phyloP scores from a whole-genome alignment of 2,888 invertebrate genomes.

The Polyploca ridens region DNA sequence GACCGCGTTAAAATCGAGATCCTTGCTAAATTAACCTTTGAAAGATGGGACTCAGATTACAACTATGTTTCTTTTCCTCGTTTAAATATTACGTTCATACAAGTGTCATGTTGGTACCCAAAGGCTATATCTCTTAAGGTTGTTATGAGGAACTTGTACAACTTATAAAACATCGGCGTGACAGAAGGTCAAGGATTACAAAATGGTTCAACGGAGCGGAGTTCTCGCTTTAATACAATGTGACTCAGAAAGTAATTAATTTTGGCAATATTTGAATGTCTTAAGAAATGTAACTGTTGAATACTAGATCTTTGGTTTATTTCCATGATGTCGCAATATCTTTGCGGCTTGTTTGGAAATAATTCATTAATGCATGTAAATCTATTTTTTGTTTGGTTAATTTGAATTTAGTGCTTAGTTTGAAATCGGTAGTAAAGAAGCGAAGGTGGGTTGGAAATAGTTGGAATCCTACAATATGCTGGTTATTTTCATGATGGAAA shows the following conservation, averaged over 20 bases:
- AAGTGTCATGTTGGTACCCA: neutral
- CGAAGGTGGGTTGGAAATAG: too few relatives aligned
- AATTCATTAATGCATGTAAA: neutral
- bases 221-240: neutral
- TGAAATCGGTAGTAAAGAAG: too few relatives aligned
- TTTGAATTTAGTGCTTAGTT: neutral
- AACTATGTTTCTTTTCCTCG: neutral
- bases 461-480: too few relatives aligned
- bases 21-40: neutral
- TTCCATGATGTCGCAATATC: neutral
- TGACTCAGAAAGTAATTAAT: neutral
- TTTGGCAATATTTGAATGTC: neutral
- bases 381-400: neutral
- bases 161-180: neutral
- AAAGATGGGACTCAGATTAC: neutral
- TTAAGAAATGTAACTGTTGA: neutral
- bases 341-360: neutral
- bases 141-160: neutral
- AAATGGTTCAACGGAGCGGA: neutral
- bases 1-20: neutral
- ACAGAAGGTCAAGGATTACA: slow-evolving; percentile 5
- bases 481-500: too few relatives aligned
- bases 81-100: neutral
- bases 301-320: neutral
- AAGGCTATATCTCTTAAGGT: slow-evolving; percentile 1